A percentile compares a stretch with the other conserved stretches of the same genome.
phyloP scores from a whole-genome alignment of 2,113 vertebrate genomes.

The rat (Rattus norvegicus) region DNA sequence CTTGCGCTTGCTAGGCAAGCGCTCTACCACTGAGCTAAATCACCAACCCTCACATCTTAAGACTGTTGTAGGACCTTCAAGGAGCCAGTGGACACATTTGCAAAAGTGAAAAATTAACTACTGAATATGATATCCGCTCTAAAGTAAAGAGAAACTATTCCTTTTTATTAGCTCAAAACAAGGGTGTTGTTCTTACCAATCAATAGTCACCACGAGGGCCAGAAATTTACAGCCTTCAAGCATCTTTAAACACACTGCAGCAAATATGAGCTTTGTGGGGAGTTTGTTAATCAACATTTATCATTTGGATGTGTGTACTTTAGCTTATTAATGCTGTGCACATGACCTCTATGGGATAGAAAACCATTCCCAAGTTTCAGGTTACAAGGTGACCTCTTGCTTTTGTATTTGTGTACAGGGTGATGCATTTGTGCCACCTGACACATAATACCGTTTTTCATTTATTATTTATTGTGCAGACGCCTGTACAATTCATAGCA shows the following conservation, averaged over 20 bases:
- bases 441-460: not conserved
- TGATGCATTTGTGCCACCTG: not conserved
- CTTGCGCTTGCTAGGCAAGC: too few species aligned
- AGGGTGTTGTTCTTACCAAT: slow-evolving; percentile 68
- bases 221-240: slow-evolving; percentile 79
- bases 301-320: slow-evolving; percentile 76
- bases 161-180: slow-evolving; percentile 80
- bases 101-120: slow-evolving; percentile 81
- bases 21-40: too few species aligned
- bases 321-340: slow-evolving; percentile 73
- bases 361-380: slow-evolving; percentile 49
- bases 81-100: slow-evolving; percentile 56
- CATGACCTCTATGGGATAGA: slow-evolving; percentile 41
- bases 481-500: not conserved
- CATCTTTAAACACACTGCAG: slow-evolving; percentile 75
- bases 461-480: not conserved
- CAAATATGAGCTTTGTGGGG: slow-evolving; percentile 69
- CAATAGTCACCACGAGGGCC: slow-evolving; percentile 72
- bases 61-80: slow-evolving; percentile 7
- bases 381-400: not conserved
- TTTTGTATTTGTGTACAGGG: not conserved
- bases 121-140: slow-evolving; percentile 71
- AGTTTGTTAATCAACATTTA: slow-evolving; percentile 75
- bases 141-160: slow-evolving; percentile 81
- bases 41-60: not conserved